Evolutionary conservation across 2,888 invertebrate species (phyloP).

Genomic region (Leptodirus hochenwartii): DNA sequence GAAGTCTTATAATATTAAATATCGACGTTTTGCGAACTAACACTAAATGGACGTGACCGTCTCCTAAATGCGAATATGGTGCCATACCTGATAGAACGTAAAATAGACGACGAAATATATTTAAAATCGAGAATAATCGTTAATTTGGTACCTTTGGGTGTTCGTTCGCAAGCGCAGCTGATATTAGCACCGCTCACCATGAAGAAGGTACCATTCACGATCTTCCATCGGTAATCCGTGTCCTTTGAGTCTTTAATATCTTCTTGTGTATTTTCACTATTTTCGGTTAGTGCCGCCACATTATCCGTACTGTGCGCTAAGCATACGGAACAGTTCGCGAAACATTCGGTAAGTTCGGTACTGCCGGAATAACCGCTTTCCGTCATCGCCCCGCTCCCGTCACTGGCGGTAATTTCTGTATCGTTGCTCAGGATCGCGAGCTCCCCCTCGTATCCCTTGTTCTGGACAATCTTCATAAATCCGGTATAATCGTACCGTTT

Average conservation of each 20-base stretch:
- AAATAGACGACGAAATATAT: too few species aligned
- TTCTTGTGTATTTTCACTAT: slow-evolving; percentile 10
- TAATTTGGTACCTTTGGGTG: slow-evolving; percentile 64
- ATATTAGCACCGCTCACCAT: slow-evolving; percentile 64
- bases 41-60: slow-evolving; percentile 61
- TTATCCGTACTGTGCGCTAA: slow-evolving; percentile 12
- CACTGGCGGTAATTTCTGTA: too few species aligned
- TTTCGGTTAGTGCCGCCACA: background rate
- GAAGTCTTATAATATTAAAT: slow-evolving; percentile 48
- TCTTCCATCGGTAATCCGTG: slow-evolving; percentile 28
- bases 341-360: slow-evolving; percentile 25
- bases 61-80: slow-evolving; percentile 59
- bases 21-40: slow-evolving; percentile 54
- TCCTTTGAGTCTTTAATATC: slow-evolving; percentile 5
- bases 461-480: slow-evolving; percentile 41
- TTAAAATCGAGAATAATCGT: too few species aligned
- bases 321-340: slow-evolving; percentile 31
- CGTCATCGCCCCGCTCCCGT: too few species aligned
- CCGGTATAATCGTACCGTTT: slow-evolving; percentile 63
- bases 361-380: too few species aligned
- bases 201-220: slow-evolving; percentile 51
- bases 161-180: slow-evolving; percentile 54
- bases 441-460: slow-evolving; percentile 46
- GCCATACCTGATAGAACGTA: too few species aligned
- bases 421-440: slow-evolving; percentile 33